These are phyloP conservation scores for Chalcosyrphus nemorum DNA, from an alignment of 2,888 invertebrate species.

Conservation along the genomic window DNA sequence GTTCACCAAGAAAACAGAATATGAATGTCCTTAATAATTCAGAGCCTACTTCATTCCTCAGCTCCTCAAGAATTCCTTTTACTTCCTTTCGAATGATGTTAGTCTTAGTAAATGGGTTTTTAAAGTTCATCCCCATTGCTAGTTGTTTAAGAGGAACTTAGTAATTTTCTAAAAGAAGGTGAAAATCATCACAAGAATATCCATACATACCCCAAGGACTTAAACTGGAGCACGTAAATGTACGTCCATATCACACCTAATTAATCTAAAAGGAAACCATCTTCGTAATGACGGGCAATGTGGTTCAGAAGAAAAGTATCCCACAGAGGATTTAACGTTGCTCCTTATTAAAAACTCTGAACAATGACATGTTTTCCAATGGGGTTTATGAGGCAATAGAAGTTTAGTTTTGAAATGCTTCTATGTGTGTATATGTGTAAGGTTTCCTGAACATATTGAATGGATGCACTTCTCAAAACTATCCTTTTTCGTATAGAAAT, in stretches of 20 bases:
- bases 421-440: no score
- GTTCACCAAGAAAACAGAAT: no score
- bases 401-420: no score
- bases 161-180: not conserved
- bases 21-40: no score
- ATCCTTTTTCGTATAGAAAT: no score
- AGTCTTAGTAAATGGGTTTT: no score
- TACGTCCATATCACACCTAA: not conserved
- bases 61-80: no score
- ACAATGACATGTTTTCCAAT: not conserved
- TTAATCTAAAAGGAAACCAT: not conserved
- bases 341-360: not conserved
- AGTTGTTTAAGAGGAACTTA: not conserved
- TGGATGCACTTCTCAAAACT: no score
- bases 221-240: not conserved
- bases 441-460: no score
- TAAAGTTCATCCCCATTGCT: no score
- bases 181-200: not conserved
- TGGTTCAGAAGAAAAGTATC: not conserved
- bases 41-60: no score
- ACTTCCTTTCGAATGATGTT: no score
- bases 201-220: not conserved
- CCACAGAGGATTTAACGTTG: not conserved
- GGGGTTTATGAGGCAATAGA: not conserved
- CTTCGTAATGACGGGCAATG: not conserved